phyloP scores from a whole-genome alignment of 2,797 vertebrate species.

The Melanotaenia pygmaea region DNA sequence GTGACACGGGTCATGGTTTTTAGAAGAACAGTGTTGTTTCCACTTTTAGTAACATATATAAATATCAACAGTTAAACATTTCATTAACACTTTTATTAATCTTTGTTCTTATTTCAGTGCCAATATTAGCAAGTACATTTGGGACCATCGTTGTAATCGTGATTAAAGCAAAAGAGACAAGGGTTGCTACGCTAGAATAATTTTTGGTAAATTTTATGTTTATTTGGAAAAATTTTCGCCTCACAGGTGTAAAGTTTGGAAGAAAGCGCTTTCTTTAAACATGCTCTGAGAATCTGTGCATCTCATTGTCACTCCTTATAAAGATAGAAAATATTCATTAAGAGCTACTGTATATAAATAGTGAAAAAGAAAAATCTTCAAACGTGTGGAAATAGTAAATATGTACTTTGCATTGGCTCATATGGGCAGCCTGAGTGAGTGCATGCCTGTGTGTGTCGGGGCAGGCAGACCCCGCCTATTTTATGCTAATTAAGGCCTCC shows the following conservation, averaged over 20 bases:
- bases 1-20: constrained; percentile 35
- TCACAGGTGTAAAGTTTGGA: neutral
- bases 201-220: neutral
- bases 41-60: neutral
- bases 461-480: constrained; percentile 86
- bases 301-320: neutral
- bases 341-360: neutral
- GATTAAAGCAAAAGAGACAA: too few species aligned
- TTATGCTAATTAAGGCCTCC: constrained; percentile 92
- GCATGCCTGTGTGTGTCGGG: constrained; percentile 36
- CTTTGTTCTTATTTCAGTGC: neutral
- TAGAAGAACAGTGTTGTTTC: constrained; percentile 18
- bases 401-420: constrained; percentile 86
- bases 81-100: neutral
- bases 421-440: constrained; percentile 74
- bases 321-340: neutral
- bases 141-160: too few species aligned
- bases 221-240: neutral
- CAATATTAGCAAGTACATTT: too few species aligned
- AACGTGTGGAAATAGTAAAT: constrained; percentile 87
- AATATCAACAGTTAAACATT: constrained; percentile 3
- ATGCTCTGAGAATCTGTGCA: neutral
- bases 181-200: too few species aligned
- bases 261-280: neutral
- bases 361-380: constrained; percentile 67